Base-by-base conservation (phyloP, 53 echinoderm and acorn worm genomes). In the Hippasteria phrygiana region DNA sequence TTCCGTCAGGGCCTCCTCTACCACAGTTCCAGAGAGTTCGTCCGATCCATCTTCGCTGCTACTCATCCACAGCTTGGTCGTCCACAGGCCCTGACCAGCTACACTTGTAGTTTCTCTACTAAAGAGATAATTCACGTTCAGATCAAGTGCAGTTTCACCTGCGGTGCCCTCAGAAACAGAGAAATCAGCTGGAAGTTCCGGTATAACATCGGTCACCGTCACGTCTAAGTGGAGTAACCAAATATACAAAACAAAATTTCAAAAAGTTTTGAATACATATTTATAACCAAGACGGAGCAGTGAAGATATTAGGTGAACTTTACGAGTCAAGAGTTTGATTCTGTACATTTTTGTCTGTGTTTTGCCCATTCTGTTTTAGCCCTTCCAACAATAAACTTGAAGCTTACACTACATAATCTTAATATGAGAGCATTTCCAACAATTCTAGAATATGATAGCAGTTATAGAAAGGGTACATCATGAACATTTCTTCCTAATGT, bases 31-130 rank as follows among this genome's bases (percentile, higher is more conserved):
- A 33, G 59, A 46, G 28, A 64, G 84, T 27, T 94, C 94, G 29
- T 40, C 69, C 0, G 94, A 93, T 51, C 88, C 94, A 28, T 88
- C 59, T 74, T 77, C 91, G n/a, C 56, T 36, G 46, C 31, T 26
- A 26, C 89, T 94, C 28, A 87, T 94, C 93, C 93, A 96, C 36
- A 94, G 62, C 55, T 87, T 89, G 69, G 94, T 88, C 63, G 89
- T 87, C 99, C 99, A 98, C 12, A 98, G 75, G 8, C 80, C 91
- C 55, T 80, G 85, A 36, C 99, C 99, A 42, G 54, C 71, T 28
- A 96, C 83, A 59, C 90, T 74, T 2, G 93, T 81, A 3, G 91
- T 72, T 28, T 94, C 91, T 8, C 22, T 5, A 28, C 10, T 83
- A 32, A 41, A 62, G 53, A 67, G 34, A 71, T 90, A 90, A 16